Evolutionary conservation across 2,797 vertebrate genomes (phyloP), one percentile per base, ranked within the genome.

Genomic region (Spinibarbus caldwelli): DNA sequence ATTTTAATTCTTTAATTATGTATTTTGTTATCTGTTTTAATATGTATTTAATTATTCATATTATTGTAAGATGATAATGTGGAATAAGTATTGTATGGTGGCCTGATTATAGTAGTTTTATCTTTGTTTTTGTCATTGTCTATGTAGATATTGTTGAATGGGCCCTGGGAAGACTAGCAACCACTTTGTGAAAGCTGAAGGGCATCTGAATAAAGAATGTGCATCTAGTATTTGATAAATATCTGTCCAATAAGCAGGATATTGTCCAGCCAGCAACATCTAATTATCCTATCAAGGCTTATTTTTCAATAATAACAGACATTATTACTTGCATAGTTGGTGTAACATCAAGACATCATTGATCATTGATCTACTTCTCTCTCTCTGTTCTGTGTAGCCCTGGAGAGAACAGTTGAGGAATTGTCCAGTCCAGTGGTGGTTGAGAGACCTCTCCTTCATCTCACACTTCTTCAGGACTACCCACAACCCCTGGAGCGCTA

Each of bases 391-490:
- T 80, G 8, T 68, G 21, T 67, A 96, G 96, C 90, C 17, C 78
- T 93, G 0, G 92, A 92, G 26, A 91, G 90, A 41, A 49, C 89
- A 0, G 84, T 91, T 59, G 93, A 95, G 78, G 93, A 92, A 36
- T 82, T 95, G 88, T 88, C 87, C 31, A 88, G 76, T 66, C 87
- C 54, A 43, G 89, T 77, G 29, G 91, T 93, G 0, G 4, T 94
- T 0, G 87, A 91, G 64, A 92, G 89, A 2, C 92, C 93, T 0
- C 86, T 95, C 70, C 94, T 96, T 4, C 95, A 95, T 0, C 85
- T 96, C 0, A 93, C 95, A 0, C 87, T 96, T 83, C 92, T 96
- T 78, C 95, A 96, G 0, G 93, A 94, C 0, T 89, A 94, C 36
- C 88, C 93, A 17, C 94, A 92, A 85, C 89, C 95, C 85, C 92